These are phyloP conservation scores for Steatornis caripensis DNA, from an alignment of 2,113 vertebrate genomes.

Conservation along the genomic window DNA sequence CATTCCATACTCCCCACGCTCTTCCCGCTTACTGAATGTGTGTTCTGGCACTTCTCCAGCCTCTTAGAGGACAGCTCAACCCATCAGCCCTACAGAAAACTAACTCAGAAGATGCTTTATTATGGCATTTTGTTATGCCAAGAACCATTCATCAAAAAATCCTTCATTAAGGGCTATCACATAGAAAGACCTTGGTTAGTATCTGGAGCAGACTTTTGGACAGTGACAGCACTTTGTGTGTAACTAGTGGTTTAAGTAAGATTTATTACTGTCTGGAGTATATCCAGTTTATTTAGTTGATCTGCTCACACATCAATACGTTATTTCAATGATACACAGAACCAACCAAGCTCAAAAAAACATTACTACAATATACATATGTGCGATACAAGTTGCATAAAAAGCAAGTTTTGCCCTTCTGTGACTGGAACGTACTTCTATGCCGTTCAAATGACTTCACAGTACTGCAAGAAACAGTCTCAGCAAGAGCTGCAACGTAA, in stretches of 20 bases:
- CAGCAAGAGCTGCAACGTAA: fast-evolving
- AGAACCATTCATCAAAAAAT: not conserved
- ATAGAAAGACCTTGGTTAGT: not conserved
- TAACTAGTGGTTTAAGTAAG: not conserved
- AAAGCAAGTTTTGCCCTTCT: not conserved
- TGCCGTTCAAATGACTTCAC: not conserved
- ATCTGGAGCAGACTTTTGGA: not conserved
- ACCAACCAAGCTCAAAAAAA: not conserved
- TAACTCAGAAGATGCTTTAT: not conserved
- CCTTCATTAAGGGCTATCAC: not conserved
- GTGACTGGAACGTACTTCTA: not conserved
- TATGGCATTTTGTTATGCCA: not conserved
- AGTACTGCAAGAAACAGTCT: not conserved
- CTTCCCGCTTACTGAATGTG: not conserved
- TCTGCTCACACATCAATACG: not conserved
- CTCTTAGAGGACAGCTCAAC: not conserved
- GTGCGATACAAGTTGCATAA: not conserved
- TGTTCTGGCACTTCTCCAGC: not conserved
- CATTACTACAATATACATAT: not conserved
- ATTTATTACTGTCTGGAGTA: not conserved
- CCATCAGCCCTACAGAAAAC: not conserved
- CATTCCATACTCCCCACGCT: not conserved
- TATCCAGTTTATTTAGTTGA: not conserved
- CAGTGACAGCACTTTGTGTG: fast-evolving
- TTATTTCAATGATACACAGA: not conserved